Evolutionary conservation across 1,140 invertebrate genomes (phyloP).

Genomic region (Hyposmocoma kahamanoa): DNA sequence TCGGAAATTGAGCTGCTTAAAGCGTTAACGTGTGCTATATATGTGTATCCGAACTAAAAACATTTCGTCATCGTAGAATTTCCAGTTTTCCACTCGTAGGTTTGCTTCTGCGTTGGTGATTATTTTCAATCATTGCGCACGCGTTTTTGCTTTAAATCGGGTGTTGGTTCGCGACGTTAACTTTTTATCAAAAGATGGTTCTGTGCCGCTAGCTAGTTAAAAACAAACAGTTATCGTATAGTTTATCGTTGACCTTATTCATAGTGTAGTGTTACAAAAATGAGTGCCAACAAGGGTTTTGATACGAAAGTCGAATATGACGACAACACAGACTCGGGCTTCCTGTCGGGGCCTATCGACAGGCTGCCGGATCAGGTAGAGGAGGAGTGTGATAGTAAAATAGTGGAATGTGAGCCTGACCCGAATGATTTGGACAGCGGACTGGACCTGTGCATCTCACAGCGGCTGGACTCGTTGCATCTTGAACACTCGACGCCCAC

Average conservation of each 20-base stretch:
- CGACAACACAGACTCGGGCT: slow-evolving; percentile 47
- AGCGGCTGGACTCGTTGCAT: background rate
- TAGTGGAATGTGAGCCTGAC: background rate
- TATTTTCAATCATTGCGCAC: slow-evolving; percentile 33
- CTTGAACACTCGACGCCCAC: background rate
- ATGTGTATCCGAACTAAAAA: background rate
- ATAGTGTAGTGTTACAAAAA: slow-evolving; percentile 33
- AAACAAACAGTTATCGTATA: slow-evolving; percentile 18
- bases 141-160: slow-evolving; percentile 25
- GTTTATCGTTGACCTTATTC: slow-evolving; percentile 17
- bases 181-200: slow-evolving; percentile 40
- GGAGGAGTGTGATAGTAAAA: background rate
- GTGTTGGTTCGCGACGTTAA: slow-evolving; percentile 26
- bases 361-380: background rate
- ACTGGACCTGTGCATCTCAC: background rate
- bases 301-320: slow-evolving; percentile 49
- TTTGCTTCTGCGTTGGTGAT: background rate
- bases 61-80: slow-evolving; percentile 18
- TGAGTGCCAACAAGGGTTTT: slow-evolving; percentile 57
- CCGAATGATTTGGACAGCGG: background rate
- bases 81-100: too few relatives aligned
- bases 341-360: slow-evolving; percentile 29
- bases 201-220: slow-evolving; percentile 26
- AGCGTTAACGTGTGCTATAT: too few relatives aligned
- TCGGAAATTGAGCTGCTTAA: too few relatives aligned